Base-by-base conservation (phyloP, 2,888 invertebrate species). In the Pterostichus madidus region DNA sequence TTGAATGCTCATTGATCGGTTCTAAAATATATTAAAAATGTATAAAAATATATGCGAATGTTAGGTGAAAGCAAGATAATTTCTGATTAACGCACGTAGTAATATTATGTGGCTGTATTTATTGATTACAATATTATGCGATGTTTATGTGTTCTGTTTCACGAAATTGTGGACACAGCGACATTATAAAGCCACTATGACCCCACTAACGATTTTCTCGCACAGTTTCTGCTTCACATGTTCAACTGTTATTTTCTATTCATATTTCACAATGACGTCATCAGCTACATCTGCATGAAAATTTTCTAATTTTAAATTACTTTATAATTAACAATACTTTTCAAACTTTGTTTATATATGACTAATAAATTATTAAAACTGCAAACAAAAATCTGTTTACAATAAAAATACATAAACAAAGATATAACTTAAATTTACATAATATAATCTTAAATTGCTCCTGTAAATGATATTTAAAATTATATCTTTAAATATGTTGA, bases 1-100 rank as follows among this genome's bases (percentile, higher is more conserved):
- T 77, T 77, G 56, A 56, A 77, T 77, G 56, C 77, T 77, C 77
- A 77, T 77, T 56, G 61, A 82, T 82, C 83, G 77, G 83, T 77
- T 83, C 52, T 76, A 83, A 81, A 81, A 46, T 75, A 46, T 77
- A 68, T 73, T 56, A 75, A 81, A 80, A 73, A 59, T 80, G 75
- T 81, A 81, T 81, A 81, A 75, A 80, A 64, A 83, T 64, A 76
- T 83, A 83, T 83, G 77, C 76, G 83, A 83, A 77, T 83, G 83
- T 83, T 83, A 83, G 77, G 83, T 83, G 83, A 83, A 83, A 81
- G 75, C 81, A 81, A 81, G 81, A 81, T 46, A 81, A 61, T 75
- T 75, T 81, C 81, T 81, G 56, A 81, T 75, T 59, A 75, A 75
- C 81, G 75, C 81, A 80, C 80, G 80, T 80, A 80, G 80, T 75